Evolutionary conservation across 2,888 invertebrate genomes (phyloP).

Genomic region (Capitulum mitella): DNA sequence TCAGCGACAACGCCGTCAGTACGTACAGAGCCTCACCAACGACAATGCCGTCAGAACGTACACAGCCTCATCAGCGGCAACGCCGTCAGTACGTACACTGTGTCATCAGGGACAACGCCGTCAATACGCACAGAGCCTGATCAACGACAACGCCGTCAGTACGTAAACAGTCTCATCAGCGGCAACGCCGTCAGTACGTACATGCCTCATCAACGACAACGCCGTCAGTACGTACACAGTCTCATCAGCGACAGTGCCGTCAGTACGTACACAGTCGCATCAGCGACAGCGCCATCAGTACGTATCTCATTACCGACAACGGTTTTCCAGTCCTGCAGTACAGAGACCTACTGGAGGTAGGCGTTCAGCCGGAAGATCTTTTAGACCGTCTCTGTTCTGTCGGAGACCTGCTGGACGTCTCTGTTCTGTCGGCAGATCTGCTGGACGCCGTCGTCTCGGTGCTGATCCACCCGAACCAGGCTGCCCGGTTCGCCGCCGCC

Average conservation of each 20-base stretch:
- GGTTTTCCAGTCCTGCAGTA: too few relatives aligned
- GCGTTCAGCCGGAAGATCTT: too few relatives aligned
- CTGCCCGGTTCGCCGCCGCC: slow-evolving; percentile 86
- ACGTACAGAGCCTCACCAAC: slow-evolving; percentile 71
- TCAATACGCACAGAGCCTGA: slow-evolving; percentile 65
- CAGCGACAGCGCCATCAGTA: slow-evolving; percentile 74
- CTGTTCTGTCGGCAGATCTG: not conserved
- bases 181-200: slow-evolving; percentile 71
- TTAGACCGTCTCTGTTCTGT: too few relatives aligned
- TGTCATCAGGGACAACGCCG: slow-evolving; percentile 75
- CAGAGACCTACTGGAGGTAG: too few relatives aligned
- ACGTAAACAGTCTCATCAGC: slow-evolving; percentile 63
- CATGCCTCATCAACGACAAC: slow-evolving; percentile 77
- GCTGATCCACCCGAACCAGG: slow-evolving; percentile 80
- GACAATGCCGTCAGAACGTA: slow-evolving; percentile 76
- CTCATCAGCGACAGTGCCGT: slow-evolving; percentile 44
- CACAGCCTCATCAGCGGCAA: slow-evolving; percentile 83
- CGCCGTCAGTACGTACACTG: slow-evolving; percentile 64
- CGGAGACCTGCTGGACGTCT: too few relatives aligned
- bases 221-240: slow-evolving; percentile 73
- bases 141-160: slow-evolving; percentile 79
- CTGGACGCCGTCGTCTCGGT: slow-evolving; percentile 66
- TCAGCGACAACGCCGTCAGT: slow-evolving; percentile 79
- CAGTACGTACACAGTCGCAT: slow-evolving; percentile 61
- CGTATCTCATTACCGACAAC: too few relatives aligned